Percentiles rank a stretch among this genome's conserved stretches.
These are phyloP conservation scores for Zele albiditarsus DNA, from an alignment of 2,888 invertebrate species.

Conservation along the genomic window DNA sequence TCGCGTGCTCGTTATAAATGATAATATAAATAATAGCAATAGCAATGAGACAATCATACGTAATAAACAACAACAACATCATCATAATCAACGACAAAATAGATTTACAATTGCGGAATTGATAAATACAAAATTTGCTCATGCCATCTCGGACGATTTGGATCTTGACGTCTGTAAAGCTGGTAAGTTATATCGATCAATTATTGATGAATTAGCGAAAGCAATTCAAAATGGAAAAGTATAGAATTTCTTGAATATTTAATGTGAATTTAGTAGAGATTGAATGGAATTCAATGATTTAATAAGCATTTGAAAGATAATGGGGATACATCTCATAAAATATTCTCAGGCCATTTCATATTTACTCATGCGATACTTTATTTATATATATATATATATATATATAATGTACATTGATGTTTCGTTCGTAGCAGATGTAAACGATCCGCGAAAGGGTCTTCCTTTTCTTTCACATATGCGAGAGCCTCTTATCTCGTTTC, in stretches of 20 bases:
- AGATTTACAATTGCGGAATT: conserved; percentile 82
- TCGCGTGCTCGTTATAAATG: conserved; percentile 28
- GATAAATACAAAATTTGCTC: conserved; percentile 78
- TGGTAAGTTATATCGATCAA: conserved; percentile 76
- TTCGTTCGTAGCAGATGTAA: conserved; percentile 12
- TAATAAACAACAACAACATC: conserved; percentile 5
- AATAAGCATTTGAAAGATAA: not conserved
- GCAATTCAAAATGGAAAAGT: too few species aligned
- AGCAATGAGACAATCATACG: not conserved
- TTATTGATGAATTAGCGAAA: not conserved
- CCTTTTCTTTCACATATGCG: conserved; percentile 33
- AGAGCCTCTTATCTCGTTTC: conserved; percentile 46
- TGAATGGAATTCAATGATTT: not conserved
- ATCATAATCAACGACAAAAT: conserved; percentile 49
- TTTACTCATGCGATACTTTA: not conserved
- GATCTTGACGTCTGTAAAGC: conserved; percentile 92
- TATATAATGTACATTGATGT: conserved; percentile 19
- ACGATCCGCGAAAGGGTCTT: conserved; percentile 31
- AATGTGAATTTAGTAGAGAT: too few species aligned
- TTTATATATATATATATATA: not conserved
- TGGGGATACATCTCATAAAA: not conserved
- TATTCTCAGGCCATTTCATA: not conserved
- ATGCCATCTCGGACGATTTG: conserved; percentile 82
- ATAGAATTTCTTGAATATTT: too few species aligned
- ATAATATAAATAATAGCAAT: conserved; percentile 5